These are phyloP conservation scores for Chlorops oryzae DNA, from an alignment of 1,140 invertebrate species.

Conservation along the genomic window DNA sequence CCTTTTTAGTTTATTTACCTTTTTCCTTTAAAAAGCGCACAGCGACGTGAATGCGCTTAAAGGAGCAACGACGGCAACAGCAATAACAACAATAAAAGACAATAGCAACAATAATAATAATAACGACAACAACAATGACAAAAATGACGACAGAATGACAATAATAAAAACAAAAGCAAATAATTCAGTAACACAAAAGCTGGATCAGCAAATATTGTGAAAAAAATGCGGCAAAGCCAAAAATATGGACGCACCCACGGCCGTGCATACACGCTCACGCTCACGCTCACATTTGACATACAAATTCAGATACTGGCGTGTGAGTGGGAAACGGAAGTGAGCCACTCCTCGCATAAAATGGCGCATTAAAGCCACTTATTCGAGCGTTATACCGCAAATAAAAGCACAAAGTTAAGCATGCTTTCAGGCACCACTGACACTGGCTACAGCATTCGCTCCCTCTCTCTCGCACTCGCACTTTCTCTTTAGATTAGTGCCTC, in stretches of 20 bases:
- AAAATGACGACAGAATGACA: slow-evolving; percentile 15
- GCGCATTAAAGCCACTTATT: slow-evolving; percentile 44
- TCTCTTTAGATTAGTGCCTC: slow-evolving; percentile 2
- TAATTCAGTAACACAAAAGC: slow-evolving; percentile 42
- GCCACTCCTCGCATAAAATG: slow-evolving; percentile 43
- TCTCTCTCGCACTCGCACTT: background rate
- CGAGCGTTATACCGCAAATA: slow-evolving; percentile 39
- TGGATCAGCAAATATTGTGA: slow-evolving; percentile 38
- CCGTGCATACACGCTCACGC: slow-evolving; percentile 12
- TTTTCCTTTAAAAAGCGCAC: too few species aligned
- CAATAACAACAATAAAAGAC: too few species aligned
- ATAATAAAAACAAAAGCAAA: slow-evolving; percentile 34
- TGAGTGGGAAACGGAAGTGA: too few species aligned
- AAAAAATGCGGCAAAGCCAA: slow-evolving; percentile 39
- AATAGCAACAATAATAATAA: too few species aligned
- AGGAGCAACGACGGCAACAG: too few species aligned
- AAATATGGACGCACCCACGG: slow-evolving; percentile 1
- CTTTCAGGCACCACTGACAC: slow-evolving; percentile 4
- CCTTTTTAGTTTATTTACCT: too few species aligned
- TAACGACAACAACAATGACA: too few species aligned
- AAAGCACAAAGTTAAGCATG: too few species aligned
- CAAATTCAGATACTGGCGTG: slow-evolving; percentile 2
- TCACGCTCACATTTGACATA: slow-evolving; percentile 13
- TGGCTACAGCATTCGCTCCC: background rate
- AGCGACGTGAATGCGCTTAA: too few species aligned